Percentiles rank a stretch among this genome's conserved stretches.
Conservation (phyloP, 2,113 vertebrate species). For the Hystrix brachyura region DNA sequence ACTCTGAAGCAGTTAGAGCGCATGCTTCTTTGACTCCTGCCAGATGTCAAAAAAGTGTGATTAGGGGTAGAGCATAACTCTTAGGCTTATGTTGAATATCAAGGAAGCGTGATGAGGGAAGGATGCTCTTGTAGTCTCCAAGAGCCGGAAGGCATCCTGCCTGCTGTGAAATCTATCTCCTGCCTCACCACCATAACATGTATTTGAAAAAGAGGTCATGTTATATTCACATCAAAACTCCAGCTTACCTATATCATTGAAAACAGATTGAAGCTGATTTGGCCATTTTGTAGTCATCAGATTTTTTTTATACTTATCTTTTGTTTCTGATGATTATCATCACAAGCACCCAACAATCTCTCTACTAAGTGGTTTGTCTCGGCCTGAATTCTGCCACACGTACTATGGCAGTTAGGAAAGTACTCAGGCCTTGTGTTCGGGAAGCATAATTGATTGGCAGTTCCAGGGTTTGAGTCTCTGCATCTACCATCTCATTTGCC, state of each 20-base stretch:
- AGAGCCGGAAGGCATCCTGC: not conserved
- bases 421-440: not conserved
- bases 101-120: not conserved
- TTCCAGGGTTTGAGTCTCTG: not conserved
- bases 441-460: not conserved
- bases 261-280: not conserved
- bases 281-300: not conserved
- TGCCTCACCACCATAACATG: not conserved
- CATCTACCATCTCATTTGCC: not conserved
- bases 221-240: not conserved
- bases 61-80: not conserved
- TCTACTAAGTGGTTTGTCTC: not conserved
- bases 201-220: not conserved
- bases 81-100: not conserved
- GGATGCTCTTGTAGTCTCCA: not conserved
- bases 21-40: not conserved
- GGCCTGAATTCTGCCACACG: not conserved
- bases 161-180: not conserved
- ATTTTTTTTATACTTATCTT: not conserved
- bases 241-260: not conserved
- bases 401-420: not conserved
- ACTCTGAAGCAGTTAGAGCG: not conserved
- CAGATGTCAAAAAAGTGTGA: not conserved
- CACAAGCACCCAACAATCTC: not conserved
- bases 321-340: not conserved